These are phyloP conservation scores for Xestia ashworthii DNA, from an alignment of 2,888 invertebrate species.

Conservation along the genomic window DNA sequence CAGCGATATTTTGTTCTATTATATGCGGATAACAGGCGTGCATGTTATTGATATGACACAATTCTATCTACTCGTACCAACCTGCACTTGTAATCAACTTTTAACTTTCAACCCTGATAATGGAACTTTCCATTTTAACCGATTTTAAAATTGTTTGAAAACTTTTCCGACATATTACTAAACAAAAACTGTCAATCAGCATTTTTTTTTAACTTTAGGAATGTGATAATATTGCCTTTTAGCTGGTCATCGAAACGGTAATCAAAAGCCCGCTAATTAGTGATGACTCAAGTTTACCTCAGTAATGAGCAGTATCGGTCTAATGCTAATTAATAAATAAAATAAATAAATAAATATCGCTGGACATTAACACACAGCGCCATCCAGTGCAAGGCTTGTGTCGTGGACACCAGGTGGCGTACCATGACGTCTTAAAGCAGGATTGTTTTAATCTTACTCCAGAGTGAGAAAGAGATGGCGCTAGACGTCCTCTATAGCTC, in stretches of 20 bases:
- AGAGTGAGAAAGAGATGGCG: too few relatives aligned
- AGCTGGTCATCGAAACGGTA: not conserved
- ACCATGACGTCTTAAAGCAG: too few relatives aligned
- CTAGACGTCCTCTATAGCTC: too few relatives aligned
- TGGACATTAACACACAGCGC: too few relatives aligned
- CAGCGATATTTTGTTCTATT: too few relatives aligned
- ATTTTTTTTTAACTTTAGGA: not conserved
- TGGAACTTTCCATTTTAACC: not conserved
- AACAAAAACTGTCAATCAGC: not conserved
- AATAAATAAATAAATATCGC: too few relatives aligned
- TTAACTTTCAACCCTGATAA: not conserved
- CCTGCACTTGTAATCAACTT: not conserved
- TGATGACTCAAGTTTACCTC: not conserved
- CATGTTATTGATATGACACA: not conserved
- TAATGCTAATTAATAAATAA: too few relatives aligned
- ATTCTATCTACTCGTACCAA: not conserved
- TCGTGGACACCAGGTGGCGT: too few relatives aligned
- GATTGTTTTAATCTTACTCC: too few relatives aligned
- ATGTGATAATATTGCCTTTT: not conserved
- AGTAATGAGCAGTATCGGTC: not conserved
- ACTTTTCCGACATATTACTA: not conserved
- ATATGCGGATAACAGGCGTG: too few relatives aligned
- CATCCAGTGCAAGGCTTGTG: too few relatives aligned
- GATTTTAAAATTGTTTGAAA: not conserved
- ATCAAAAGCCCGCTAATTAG: not conserved